Base-by-base conservation (phyloP, 92 coral and sea anemone species). In the Palythoa grandiflora region DNA sequence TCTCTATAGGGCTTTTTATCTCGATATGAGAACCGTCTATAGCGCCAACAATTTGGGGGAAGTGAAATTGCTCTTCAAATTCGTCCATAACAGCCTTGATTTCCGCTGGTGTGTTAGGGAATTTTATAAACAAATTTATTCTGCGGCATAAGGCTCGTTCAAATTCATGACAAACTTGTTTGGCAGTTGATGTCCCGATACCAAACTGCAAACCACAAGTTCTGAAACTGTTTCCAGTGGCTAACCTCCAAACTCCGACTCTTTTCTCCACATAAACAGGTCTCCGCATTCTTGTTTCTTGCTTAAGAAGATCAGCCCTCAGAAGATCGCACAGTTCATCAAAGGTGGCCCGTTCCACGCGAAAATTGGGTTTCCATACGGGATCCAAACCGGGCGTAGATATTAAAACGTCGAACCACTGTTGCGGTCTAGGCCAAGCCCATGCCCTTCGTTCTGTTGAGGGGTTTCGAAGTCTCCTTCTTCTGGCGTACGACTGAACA, bases 381-480 rank as follows among this genome's bases (percentile, higher is more conserved):
- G 85, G 59, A 63, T 73, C 77, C 78, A 87, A 75, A 73, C 52
- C 53, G 52, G 89, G 81, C 36, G 75, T 59, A 54, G 84, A 40
- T 35, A 85, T 61, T 68, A 90, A 28, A 20, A 78, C 73, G 76
- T 89, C 83, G 68, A 85, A 89, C 91, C 92, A 89, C 80, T 85
- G 83, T 68, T 89, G 92, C 57, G 92, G 89, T 68, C 87, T 70
- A 61, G 92, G 92, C 89, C 92, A 89, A 78, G 89, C 87, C 89
- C 89, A 89, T 8, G 79, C 92, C 72, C 76, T 90, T 90, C 90
- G 68, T 57, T 83, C 59, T 17, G n/a, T 61, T 61, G 70, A 17
- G 21, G 70, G 70, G 76, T 35, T 73, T 73, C 68, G 37, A 61
- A 76, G 68, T 84, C 88, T 73, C n/a, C 38, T 39, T 52, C 88